Evolutionary conservation across 2,888 invertebrate genomes (phyloP).

Genomic region (Labia minor): DNA sequence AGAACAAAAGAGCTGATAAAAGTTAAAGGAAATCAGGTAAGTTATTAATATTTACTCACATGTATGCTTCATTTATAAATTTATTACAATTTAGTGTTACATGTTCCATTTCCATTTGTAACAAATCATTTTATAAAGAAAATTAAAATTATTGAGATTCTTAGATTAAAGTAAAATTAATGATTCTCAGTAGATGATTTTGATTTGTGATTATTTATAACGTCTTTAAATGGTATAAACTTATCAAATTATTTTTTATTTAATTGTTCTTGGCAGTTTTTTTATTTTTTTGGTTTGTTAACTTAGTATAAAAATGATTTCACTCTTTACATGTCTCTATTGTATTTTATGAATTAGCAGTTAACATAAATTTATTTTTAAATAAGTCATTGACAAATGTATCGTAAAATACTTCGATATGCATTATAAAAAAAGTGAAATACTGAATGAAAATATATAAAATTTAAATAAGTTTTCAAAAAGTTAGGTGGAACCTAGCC

Average conservation of each 20-base stretch:
- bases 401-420: not conserved
- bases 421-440: not conserved
- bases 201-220: not conserved
- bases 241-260: not conserved
- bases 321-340: not conserved
- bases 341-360: not conserved
- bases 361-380: not conserved
- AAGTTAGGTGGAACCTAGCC: not conserved
- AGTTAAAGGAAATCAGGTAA: conserved; percentile 74
- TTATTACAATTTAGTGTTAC: not conserved
- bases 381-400: not conserved
- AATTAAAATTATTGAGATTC: not conserved
- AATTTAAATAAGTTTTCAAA: not conserved
- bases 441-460: not conserved
- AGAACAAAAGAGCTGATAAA: conserved; percentile 73
- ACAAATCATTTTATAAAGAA: not conserved
- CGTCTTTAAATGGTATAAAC: not conserved
- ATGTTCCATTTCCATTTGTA: not conserved
- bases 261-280: not conserved
- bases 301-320: not conserved
- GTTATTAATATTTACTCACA: too few relatives aligned
- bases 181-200: not conserved
- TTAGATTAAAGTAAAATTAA: not conserved
- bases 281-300: not conserved
- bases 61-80: not conserved